phyloP scores from a whole-genome alignment of 2,888 invertebrate genomes.

The Scaptomyza tumidula region DNA sequence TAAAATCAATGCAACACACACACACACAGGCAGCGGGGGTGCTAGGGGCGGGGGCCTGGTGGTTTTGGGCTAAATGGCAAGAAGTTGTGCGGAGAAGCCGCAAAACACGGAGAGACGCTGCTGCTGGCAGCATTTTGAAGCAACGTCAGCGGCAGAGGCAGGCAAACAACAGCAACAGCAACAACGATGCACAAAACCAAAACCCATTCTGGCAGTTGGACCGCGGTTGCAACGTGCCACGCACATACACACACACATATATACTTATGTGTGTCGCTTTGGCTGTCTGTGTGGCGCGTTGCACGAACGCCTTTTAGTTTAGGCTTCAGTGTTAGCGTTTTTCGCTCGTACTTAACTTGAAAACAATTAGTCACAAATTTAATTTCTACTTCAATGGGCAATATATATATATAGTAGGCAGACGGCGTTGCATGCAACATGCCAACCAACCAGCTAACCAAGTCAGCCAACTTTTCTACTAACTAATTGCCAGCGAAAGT shows the following conservation, averaged over 20 bases:
- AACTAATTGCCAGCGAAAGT: slow-evolving; percentile 69
- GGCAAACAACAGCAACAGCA: slow-evolving; percentile 12
- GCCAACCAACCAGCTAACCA: slow-evolving; percentile 57
- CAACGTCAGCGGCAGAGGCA: slow-evolving; percentile 51
- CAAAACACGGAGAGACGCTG: slow-evolving; percentile 29
- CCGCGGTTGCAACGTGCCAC: slow-evolving; percentile 57
- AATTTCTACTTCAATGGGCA: slow-evolving; percentile 60
- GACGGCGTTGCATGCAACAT: slow-evolving; percentile 69
- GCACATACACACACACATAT: slow-evolving; percentile 28
- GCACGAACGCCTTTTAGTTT: slow-evolving; percentile 58
- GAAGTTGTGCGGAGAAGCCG: slow-evolving; percentile 13
- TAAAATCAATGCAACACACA: slow-evolving; percentile 69
- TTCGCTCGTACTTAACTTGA: slow-evolving; percentile 54
- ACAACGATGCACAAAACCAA: slow-evolving; percentile 28
- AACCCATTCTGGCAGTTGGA: slow-evolving; percentile 55
- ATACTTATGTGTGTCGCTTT: slow-evolving; percentile 29
- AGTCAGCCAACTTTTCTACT: slow-evolving; percentile 37
- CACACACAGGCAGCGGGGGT: background rate
- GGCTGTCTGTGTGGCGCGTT: slow-evolving; percentile 43
- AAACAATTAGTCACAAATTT: slow-evolving; percentile 74
- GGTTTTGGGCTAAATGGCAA: background rate
- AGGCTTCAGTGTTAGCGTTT: slow-evolving; percentile 41
- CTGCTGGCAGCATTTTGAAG: slow-evolving; percentile 43
- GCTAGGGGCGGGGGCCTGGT: background rate
- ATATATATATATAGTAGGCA: slow-evolving; percentile 9